phyloP scores from a whole-genome alignment of 2,113 vertebrate species.

The Caloenas nicobarica region DNA sequence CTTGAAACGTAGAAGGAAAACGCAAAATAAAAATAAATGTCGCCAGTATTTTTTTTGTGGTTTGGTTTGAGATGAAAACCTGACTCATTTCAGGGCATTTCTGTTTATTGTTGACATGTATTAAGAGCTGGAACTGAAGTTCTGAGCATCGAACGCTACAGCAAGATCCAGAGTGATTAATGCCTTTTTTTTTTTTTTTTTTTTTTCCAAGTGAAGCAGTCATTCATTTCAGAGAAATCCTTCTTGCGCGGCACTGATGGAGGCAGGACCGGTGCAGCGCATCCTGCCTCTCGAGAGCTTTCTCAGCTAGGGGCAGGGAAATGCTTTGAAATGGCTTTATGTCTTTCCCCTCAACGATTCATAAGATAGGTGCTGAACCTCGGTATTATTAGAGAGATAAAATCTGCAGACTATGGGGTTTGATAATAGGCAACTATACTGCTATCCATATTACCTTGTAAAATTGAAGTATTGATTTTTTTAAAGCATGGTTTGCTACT shows the following conservation, averaged over 20 bases:
- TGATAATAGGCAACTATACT: slow-evolving; percentile 17
- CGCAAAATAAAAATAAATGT: background rate
- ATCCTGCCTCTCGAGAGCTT: slow-evolving; percentile 12
- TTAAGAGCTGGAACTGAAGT: background rate
- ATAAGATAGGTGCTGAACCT: slow-evolving; percentile 18
- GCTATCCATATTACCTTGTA: slow-evolving; percentile 43
- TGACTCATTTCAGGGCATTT: background rate
- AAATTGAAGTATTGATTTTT: slow-evolving; percentile 64
- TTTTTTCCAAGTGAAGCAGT: background rate
- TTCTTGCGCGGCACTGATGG: background rate
- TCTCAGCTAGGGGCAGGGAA: background rate
- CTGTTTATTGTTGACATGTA: accelerated
- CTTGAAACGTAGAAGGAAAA: background rate
- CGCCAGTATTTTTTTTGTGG: too few species aligned
- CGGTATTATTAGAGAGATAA: background rate
- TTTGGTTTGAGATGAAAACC: background rate
- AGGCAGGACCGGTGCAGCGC: background rate
- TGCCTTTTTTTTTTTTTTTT: background rate
- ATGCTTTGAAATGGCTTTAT: background rate
- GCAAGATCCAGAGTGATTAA: background rate
- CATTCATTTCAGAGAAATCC: background rate
- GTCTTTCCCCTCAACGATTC: slow-evolving; percentile 2
- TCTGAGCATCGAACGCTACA: background rate
- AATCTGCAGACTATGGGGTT: background rate
- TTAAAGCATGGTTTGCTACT: slow-evolving; percentile 57